Conservation (phyloP, 1,140 invertebrate species). For the Brachionus plicatilis region DNA sequence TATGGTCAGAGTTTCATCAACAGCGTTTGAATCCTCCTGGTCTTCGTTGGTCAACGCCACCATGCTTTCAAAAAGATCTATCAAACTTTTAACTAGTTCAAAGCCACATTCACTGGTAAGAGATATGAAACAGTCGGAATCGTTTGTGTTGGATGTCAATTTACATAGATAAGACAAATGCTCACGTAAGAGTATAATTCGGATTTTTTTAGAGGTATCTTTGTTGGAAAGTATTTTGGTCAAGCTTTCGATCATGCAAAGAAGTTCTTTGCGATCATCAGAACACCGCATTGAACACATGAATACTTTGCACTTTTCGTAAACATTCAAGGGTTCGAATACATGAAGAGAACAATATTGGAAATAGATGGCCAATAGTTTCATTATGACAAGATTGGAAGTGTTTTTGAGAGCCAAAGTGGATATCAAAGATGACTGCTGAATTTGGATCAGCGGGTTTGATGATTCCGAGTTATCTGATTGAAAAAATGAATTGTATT, state of each 20-base stretch:
- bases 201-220: conserved; percentile 2
- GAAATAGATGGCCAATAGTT: conserved; percentile 5
- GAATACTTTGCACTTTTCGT: conserved; percentile 37
- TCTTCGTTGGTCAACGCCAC: background rate
- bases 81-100: background rate
- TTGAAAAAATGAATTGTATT: background rate
- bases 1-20: conserved; percentile 19
- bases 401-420: background rate
- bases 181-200: conserved; percentile 16
- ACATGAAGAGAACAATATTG: conserved; percentile 4
- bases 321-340: conserved; percentile 37
- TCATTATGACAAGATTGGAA: conserved; percentile 4
- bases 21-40: background rate
- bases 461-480: background rate
- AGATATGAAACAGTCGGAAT: conserved; percentile 1
- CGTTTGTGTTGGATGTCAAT: background rate
- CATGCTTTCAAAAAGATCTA: conserved; percentile 20
- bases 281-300: conserved; percentile 40
- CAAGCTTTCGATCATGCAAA: conserved; percentile 18
- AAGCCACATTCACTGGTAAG: conserved; percentile 11
- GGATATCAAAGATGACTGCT: background rate
- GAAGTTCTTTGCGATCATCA: background rate
- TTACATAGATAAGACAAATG: conserved; percentile 35
- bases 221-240: background rate
- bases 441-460: background rate